These are phyloP conservation scores for Notolabrus celidotus DNA, from an alignment of 2,797 vertebrate species.

Conservation along the genomic window DNA sequence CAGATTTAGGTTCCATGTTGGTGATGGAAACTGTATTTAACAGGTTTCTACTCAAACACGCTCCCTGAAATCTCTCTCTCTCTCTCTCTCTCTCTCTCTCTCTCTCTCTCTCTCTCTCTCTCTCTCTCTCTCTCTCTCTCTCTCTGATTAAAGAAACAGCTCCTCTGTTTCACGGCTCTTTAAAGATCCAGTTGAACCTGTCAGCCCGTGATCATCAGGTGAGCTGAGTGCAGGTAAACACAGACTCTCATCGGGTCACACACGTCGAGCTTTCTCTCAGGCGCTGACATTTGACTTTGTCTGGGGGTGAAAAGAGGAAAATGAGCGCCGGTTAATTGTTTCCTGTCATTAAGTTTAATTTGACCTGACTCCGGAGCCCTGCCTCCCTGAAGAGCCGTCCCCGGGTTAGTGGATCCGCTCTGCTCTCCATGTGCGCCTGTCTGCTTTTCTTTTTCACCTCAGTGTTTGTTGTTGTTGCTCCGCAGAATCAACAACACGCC, in stretches of 20 bases:
- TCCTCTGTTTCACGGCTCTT: slow-evolving; percentile 18
- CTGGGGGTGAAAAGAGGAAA: slow-evolving; percentile 46
- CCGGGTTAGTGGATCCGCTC: slow-evolving; percentile 6
- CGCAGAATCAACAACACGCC: slow-evolving; percentile 39
- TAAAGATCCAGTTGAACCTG: slow-evolving; percentile 21
- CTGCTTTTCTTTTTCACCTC: slow-evolving; percentile 35
- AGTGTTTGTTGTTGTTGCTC: slow-evolving; percentile 20
- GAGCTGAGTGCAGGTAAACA: slow-evolving; percentile 42
- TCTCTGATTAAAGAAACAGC: neutral
- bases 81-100: too few relatives aligned
- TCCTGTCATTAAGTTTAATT: slow-evolving; percentile 80
- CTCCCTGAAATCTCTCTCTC: too few relatives aligned
- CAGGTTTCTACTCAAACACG: too few relatives aligned
- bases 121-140: neutral
- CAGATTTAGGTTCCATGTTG: too few relatives aligned
- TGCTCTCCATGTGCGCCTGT: slow-evolving; percentile 52
- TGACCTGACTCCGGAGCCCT: slow-evolving; percentile 37
- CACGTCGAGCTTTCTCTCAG: slow-evolving; percentile 32
- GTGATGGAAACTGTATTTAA: too few relatives aligned
- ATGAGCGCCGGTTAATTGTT: slow-evolving; percentile 68
- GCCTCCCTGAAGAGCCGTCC: slow-evolving; percentile 8
- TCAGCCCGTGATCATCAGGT: slow-evolving; percentile 33
- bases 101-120: too few relatives aligned
- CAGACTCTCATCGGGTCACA: slow-evolving; percentile 44
- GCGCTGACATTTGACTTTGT: slow-evolving; percentile 66